These are phyloP conservation scores for Pseudomugil tenellus DNA, from an alignment of 2,797 vertebrate genomes.

Conservation along the genomic window DNA sequence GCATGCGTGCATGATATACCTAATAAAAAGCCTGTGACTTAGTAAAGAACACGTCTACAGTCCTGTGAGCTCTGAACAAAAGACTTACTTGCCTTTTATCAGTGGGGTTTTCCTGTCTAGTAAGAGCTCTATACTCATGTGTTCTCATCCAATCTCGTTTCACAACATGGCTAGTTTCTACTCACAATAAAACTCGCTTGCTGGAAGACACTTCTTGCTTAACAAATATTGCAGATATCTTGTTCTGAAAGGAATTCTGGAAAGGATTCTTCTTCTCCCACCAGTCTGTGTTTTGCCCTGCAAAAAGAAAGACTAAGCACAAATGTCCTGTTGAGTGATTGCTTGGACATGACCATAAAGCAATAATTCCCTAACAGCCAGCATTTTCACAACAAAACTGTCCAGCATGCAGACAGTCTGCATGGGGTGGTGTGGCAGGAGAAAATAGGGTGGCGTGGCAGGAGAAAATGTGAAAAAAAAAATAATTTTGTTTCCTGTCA, in stretches of 20 bases:
- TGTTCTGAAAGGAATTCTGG: slow-evolving; percentile 43
- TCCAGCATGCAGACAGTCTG: slow-evolving; percentile 25
- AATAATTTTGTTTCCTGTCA: slow-evolving; percentile 77
- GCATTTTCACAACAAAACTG: slow-evolving; percentile 32
- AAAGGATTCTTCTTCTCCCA: slow-evolving; percentile 58
- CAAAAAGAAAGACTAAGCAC: slow-evolving; percentile 57
- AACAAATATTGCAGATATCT: slow-evolving; percentile 61
- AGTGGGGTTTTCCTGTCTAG: slow-evolving; percentile 41
- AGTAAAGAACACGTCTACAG: slow-evolving; percentile 51
- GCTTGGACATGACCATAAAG: slow-evolving; percentile 42
- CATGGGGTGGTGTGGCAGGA: slow-evolving; percentile 10
- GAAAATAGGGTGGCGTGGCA: slow-evolving; percentile 62
- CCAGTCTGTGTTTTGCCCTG: slow-evolving; percentile 49
- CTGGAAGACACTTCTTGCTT: slow-evolving; percentile 55
- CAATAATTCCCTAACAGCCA: slow-evolving; percentile 36
- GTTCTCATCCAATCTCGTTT: slow-evolving; percentile 58
- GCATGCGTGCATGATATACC: slow-evolving; percentile 34
- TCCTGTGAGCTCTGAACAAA: slow-evolving; percentile 62
- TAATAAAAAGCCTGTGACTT: slow-evolving; percentile 64
- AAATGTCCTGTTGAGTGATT: slow-evolving; percentile 44
- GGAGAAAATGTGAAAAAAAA: slow-evolving; percentile 52
- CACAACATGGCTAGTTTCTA: slow-evolving; percentile 62
- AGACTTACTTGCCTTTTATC: slow-evolving; percentile 59
- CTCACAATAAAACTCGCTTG: slow-evolving; percentile 57
- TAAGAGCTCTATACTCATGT: slow-evolving; percentile 56